Conservation (phyloP, 2,888 invertebrate species). For the Ophion ellenae region DNA sequence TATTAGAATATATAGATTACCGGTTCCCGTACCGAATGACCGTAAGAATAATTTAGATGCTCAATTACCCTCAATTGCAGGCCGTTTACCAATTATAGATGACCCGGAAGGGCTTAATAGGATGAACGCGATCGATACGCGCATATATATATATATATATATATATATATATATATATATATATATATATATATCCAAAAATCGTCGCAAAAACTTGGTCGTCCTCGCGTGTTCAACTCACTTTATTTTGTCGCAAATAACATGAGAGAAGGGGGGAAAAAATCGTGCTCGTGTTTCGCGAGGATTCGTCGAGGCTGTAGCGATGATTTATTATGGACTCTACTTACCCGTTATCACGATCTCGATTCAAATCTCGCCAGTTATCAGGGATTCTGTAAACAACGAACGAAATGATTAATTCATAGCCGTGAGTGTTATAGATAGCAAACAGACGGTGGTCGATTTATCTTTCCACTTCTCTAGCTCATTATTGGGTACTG, state of each 20-base stretch:
- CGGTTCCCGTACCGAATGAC: slow-evolving; percentile 30
- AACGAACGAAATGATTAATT: background rate
- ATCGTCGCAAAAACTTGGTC: slow-evolving; percentile 18
- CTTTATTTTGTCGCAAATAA: slow-evolving; percentile 33
- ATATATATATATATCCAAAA: slow-evolving; percentile 17
- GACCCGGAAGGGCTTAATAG: slow-evolving; percentile 39
- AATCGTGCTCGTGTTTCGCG: slow-evolving; percentile 12
- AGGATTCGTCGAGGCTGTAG: slow-evolving; percentile 18
- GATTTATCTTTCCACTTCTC: no score
- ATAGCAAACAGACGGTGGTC: background rate
- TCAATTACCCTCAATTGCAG: slow-evolving; percentile 51
- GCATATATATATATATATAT: slow-evolving; percentile 5
- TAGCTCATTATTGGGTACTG: no score
- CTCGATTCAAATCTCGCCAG: slow-evolving; percentile 69
- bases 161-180: no score
- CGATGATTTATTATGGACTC: background rate
- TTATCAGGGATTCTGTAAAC: slow-evolving; percentile 58
- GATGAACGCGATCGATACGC: slow-evolving; percentile 18
- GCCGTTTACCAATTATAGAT: slow-evolving; percentile 48
- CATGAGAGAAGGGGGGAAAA: background rate
- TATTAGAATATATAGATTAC: slow-evolving; percentile 10
- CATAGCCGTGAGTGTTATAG: background rate
- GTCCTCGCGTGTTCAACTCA: slow-evolving; percentile 27
- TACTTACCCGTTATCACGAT: slow-evolving; percentile 69
- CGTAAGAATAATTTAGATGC: slow-evolving; percentile 54